A percentile compares a stretch with the other conserved stretches of the same genome.
Conservation (phyloP, 1,140 invertebrate genomes). For the Antheraea pernyi region DNA sequence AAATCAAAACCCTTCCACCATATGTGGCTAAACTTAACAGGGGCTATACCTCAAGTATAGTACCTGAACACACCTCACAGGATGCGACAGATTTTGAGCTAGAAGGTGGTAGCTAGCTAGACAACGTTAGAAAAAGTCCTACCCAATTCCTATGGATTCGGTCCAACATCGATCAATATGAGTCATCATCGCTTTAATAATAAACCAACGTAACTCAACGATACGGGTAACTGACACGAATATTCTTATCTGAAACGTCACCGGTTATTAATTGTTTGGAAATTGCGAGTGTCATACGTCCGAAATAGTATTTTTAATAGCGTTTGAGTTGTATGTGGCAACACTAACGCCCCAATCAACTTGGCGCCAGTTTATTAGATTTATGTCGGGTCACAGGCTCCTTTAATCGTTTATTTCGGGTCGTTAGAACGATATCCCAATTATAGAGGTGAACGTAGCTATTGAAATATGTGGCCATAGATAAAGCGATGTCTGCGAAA, state of each 20-base stretch:
- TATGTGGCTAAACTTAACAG: too few relatives aligned
- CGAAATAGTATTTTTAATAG: slow-evolving; percentile 30
- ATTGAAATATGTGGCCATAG: neutral
- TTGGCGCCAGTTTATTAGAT: slow-evolving; percentile 50
- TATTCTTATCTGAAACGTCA: too few relatives aligned
- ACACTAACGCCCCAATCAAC: slow-evolving; percentile 35
- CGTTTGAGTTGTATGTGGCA: slow-evolving; percentile 7
- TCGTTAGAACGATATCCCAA: neutral
- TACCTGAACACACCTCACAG: neutral
- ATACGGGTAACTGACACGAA: too few relatives aligned
- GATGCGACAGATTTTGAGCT: neutral
- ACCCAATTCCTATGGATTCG: too few relatives aligned
- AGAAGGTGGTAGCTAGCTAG: too few relatives aligned
- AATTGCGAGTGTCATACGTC: slow-evolving; percentile 5
- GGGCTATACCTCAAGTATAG: too few relatives aligned
- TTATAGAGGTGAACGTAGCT: neutral
- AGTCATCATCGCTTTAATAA: too few relatives aligned
- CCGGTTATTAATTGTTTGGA: neutral
- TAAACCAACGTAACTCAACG: too few relatives aligned
- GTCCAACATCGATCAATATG: too few relatives aligned
- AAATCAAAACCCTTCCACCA: too few relatives aligned
- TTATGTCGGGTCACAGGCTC: slow-evolving; percentile 37
- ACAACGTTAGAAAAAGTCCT: too few relatives aligned
- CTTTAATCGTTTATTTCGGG: slow-evolving; percentile 25
- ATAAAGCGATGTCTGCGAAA: neutral